Evolutionary conservation across 1,140 invertebrate genomes (phyloP).

Genomic region (Drosophila nigrodunni): DNA sequence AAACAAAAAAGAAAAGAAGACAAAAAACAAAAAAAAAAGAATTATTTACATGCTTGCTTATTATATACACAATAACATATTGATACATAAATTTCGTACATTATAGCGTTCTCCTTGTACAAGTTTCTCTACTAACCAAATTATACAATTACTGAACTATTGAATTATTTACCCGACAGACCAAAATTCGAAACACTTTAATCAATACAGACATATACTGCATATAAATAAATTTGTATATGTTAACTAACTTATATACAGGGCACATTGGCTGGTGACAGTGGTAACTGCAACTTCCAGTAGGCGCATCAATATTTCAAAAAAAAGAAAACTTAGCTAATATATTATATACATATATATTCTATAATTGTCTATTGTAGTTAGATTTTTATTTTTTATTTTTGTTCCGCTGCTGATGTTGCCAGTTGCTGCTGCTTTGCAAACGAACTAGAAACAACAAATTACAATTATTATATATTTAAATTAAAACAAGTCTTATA

Average conservation of each 20-base stretch:
- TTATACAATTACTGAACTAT: constrained; percentile 2
- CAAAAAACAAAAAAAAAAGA: not conserved
- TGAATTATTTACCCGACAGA: constrained; percentile 25
- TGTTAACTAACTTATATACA: constrained; percentile 46
- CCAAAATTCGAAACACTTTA: constrained; percentile 32
- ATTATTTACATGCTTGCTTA: constrained; percentile 16
- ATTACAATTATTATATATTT: constrained; percentile 21
- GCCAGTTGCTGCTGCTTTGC: constrained; percentile 38
- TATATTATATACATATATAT: constrained; percentile 24
- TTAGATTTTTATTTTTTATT: constrained; percentile 13
- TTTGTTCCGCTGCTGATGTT: constrained; percentile 22
- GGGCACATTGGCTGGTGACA: constrained; percentile 41
- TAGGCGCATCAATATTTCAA: constrained; percentile 15
- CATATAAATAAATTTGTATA: constrained; percentile 7
- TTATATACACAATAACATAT: constrained; percentile 6
- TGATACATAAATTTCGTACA: constrained; percentile 7
- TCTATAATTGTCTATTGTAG: constrained; percentile 18
- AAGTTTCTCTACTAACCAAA: constrained; percentile 33
- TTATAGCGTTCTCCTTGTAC: constrained; percentile 21
- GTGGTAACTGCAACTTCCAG: constrained; percentile 16
- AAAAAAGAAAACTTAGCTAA: not conserved
- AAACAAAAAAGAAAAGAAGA: not conserved
- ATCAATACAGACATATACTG: constrained; percentile 4
- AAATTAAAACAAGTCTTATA: constrained; percentile 7
- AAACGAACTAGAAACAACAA: constrained; percentile 29